Conservation (phyloP, 2,888 invertebrate species). For the Microctonus brassicae region DNA sequence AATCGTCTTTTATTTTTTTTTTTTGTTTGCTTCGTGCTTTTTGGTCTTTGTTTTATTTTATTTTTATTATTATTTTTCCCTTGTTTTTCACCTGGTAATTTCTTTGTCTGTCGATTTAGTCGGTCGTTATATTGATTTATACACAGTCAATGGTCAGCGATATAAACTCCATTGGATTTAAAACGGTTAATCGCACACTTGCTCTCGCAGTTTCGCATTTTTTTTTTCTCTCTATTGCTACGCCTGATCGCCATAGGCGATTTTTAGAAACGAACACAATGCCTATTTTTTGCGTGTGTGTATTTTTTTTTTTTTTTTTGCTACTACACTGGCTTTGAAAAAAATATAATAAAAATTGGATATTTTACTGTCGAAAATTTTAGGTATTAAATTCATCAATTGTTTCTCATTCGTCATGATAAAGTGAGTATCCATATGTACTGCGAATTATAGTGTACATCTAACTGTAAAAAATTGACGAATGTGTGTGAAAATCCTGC, state of each 20-base stretch:
- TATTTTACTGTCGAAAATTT: conserved; percentile 28
- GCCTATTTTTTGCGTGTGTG: too few relatives aligned
- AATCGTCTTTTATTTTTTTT: too few relatives aligned
- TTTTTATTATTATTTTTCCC: too few relatives aligned
- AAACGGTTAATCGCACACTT: conserved; percentile 30
- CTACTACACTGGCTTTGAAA: too few relatives aligned
- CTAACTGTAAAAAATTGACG: not conserved
- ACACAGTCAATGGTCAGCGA: conserved; percentile 31
- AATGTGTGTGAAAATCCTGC: not conserved
- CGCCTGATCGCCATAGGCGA: conserved; percentile 6
- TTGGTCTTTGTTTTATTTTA: too few relatives aligned
- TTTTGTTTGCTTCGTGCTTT: too few relatives aligned
- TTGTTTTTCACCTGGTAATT: not conserved
- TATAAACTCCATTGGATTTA: conserved; percentile 25
- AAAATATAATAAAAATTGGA: conserved; percentile 16
- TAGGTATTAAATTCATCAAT: conserved; percentile 26
- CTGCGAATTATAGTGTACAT: not conserved
- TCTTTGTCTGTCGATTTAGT: not conserved
- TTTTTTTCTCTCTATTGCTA: too few relatives aligned
- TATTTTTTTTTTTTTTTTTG: too few relatives aligned
- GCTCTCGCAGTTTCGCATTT: too few relatives aligned
- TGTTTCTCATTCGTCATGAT: conserved; percentile 11
- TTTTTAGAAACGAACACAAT: not conserved
- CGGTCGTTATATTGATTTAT: conserved; percentile 16
- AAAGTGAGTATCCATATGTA: not conserved